These are phyloP conservation scores for Axis porcinus DNA, from an alignment of 2,113 vertebrate species.

Conservation along the genomic window DNA sequence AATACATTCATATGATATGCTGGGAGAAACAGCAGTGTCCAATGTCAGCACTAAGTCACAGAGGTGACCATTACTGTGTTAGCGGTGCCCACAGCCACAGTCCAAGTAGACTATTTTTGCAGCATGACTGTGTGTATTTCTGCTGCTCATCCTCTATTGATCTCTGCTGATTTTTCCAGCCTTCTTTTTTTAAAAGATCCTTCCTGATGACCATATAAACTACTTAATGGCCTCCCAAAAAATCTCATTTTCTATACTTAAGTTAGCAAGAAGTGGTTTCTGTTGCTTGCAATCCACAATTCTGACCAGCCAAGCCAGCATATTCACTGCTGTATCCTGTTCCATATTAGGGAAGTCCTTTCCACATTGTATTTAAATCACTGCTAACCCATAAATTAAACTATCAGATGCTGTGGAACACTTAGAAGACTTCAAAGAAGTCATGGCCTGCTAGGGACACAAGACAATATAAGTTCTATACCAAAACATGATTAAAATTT, in stretches of 20 bases:
- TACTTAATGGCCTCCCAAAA: background rate
- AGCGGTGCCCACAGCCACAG: background rate
- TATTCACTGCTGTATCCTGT: background rate
- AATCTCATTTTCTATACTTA: background rate
- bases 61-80: background rate
- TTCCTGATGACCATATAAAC: background rate
- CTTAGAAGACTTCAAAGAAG: conserved; percentile 8
- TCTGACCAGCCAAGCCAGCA: background rate
- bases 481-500: background rate
- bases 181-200: background rate
- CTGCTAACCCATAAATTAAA: background rate
- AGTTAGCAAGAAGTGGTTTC: background rate
- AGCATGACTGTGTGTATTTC: background rate
- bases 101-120: background rate
- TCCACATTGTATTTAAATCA: background rate
- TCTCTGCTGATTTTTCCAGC: background rate
- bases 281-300: background rate
- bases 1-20: accelerated
- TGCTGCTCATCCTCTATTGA: background rate
- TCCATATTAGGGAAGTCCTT: background rate
- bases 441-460: background rate
- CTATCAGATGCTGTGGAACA: background rate
- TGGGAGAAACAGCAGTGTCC: background rate
- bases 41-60: background rate
- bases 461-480: background rate